These are phyloP conservation scores for Aphelocoma californica DNA, from an alignment of 2,797 vertebrate species.

Conservation along the genomic window DNA sequence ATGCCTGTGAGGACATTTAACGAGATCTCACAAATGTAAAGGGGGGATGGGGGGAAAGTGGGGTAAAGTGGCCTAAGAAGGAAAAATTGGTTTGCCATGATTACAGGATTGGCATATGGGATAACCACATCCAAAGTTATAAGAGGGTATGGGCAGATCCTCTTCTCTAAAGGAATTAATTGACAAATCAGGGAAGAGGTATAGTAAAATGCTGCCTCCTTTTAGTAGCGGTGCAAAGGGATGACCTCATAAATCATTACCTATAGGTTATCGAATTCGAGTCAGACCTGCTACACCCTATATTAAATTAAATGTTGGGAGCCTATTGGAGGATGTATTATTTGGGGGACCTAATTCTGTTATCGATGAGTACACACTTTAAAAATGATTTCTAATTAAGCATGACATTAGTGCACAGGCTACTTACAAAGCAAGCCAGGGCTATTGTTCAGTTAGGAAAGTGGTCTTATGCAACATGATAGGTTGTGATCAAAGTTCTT, in stretches of 20 bases:
- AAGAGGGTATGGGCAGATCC: background rate
- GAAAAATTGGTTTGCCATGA: background rate
- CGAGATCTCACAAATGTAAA: slow-evolving; percentile 15
- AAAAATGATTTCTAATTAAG: slow-evolving; percentile 68
- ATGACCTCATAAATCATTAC: slow-evolving; percentile 75
- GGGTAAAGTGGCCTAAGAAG: slow-evolving; percentile 20
- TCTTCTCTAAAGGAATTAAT: slow-evolving; percentile 61
- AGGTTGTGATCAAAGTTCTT: slow-evolving; percentile 30
- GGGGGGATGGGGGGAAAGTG: background rate
- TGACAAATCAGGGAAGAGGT: slow-evolving; percentile 49
- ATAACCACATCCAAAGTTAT: slow-evolving; percentile 31
- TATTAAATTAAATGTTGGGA: slow-evolving; percentile 69
- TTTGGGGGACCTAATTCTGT: slow-evolving; percentile 68
- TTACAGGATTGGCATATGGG: background rate
- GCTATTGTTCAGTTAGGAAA: slow-evolving; percentile 67
- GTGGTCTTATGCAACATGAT: slow-evolving; percentile 51
- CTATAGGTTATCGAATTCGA: slow-evolving; percentile 62
- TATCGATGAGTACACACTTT: slow-evolving; percentile 62
- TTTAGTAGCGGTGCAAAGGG: slow-evolving; percentile 63
- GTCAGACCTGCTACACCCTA: slow-evolving; percentile 59
- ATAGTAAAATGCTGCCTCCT: slow-evolving; percentile 52
- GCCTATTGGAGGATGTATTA: slow-evolving; percentile 57
- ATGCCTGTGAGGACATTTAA: background rate
- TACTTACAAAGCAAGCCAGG: slow-evolving; percentile 49
- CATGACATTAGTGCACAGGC: slow-evolving; percentile 61